These are phyloP conservation scores for Amiota communis DNA, from an alignment of 2,888 invertebrate genomes.

Conservation along the genomic window DNA sequence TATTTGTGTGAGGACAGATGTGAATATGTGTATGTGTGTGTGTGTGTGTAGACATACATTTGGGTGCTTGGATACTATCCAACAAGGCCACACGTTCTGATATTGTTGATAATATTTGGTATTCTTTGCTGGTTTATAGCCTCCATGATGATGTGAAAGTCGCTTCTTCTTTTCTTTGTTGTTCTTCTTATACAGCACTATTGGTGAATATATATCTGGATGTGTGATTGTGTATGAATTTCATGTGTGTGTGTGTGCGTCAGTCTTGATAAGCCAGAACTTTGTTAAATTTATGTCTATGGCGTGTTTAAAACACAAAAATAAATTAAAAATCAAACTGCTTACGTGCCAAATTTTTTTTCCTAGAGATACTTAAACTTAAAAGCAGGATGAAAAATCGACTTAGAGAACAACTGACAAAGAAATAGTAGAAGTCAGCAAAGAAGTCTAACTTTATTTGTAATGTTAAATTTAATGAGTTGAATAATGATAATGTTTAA, in stretches of 20 bases:
- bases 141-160: no score
- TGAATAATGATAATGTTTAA: no score
- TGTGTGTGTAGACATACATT: background rate
- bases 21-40: background rate
- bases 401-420: no score
- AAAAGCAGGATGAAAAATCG: no score
- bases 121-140: no score
- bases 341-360: no score
- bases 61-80: background rate
- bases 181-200: background rate
- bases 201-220: background rate
- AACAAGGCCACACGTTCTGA: background rate
- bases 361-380: no score
- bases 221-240: background rate
- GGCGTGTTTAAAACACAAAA: background rate
- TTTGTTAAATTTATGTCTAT: background rate
- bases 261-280: background rate
- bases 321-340: background rate
- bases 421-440: no score
- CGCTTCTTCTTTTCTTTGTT: background rate
- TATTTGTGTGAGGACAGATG: background rate
- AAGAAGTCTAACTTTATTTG: no score
- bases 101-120: background rate
- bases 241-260: background rate
- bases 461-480: no score